Evolutionary conservation across 2,113 vertebrate species (phyloP).

Genomic region (Merops nubicus): DNA sequence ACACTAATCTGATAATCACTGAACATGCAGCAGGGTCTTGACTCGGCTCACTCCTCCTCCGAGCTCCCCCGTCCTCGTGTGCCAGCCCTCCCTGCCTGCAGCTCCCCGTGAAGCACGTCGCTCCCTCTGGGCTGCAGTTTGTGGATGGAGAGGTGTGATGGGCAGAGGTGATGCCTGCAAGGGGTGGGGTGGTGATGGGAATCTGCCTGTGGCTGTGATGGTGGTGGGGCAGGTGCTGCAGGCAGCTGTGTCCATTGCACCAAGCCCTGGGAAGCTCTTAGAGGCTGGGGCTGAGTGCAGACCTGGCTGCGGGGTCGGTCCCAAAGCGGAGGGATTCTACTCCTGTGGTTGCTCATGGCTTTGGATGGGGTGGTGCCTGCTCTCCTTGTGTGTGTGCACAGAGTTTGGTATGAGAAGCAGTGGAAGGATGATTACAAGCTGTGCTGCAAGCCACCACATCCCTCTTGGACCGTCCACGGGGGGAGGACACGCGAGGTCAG

Average conservation of each 20-base stretch:
- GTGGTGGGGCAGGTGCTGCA: neutral
- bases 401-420: neutral
- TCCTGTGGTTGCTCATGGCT: rapidly evolving
- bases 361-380: neutral
- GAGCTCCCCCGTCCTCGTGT: neutral
- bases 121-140: neutral
- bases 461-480: rapidly evolving
- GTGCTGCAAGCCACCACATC: neutral
- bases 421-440: neutral
- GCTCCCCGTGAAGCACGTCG: neutral
- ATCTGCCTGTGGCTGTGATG: rapidly evolving
- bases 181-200: neutral
- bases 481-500: neutral
- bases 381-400: rapidly evolving
- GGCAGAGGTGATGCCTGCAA: neutral
- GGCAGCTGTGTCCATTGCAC: rapidly evolving
- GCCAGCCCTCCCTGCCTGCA: neutral
- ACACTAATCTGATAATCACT: constrained; percentile 64
- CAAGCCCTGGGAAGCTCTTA: neutral
- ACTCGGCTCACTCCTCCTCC: neutral
- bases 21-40: neutral
- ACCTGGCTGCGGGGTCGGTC: rapidly evolving
- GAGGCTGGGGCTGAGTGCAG: neutral
- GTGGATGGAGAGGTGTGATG: rapidly evolving
- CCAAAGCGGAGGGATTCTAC: rapidly evolving